phyloP scores from a whole-genome alignment of 2,113 vertebrate species.

The Dicentrarchus labrax region DNA sequence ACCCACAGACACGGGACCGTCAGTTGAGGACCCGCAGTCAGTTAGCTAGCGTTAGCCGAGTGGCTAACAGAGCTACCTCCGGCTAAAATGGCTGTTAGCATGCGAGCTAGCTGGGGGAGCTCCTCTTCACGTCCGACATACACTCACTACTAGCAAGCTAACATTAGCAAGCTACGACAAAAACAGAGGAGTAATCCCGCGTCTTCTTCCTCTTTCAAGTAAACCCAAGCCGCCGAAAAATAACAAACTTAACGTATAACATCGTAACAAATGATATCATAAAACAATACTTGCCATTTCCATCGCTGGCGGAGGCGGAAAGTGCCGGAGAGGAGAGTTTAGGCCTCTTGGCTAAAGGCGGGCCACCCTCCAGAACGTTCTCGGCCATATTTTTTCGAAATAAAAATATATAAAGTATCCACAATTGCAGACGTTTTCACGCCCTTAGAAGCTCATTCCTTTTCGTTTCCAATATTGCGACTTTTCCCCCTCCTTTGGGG shows the following conservation, averaged over 20 bases:
- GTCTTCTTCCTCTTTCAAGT: slow-evolving; percentile 21
- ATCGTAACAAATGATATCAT: slow-evolving; percentile 8
- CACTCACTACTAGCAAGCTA: slow-evolving; percentile 76
- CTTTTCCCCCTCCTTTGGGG: slow-evolving; percentile 88
- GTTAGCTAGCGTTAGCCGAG: slow-evolving; percentile 54
- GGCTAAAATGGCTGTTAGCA: slow-evolving; percentile 78
- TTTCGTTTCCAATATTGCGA: slow-evolving; percentile 82
- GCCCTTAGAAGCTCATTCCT: slow-evolving; percentile 75
- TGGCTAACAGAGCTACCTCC: slow-evolving; percentile 74
- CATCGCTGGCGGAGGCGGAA: slow-evolving; percentile 96
- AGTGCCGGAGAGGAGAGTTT: slow-evolving; percentile 99
- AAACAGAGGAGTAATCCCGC: slow-evolving; percentile 77
- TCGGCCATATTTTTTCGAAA: slow-evolving; percentile 98
- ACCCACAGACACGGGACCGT: slow-evolving; percentile 62
- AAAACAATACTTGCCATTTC: slow-evolving; percentile 90
- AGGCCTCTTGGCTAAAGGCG: slow-evolving; percentile 99
- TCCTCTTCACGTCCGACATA: slow-evolving; percentile 77
- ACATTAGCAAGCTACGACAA: slow-evolving; percentile 81
- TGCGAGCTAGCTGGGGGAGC: slow-evolving; percentile 66
- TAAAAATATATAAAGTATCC: slow-evolving; percentile 87
- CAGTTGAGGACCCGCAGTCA: slow-evolving; percentile 55
- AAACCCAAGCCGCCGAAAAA: slow-evolving; percentile 30
- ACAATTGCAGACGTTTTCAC: slow-evolving; percentile 83
- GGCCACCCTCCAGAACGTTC: slow-evolving; percentile 99
- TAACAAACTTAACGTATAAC: slow-evolving; percentile 31